Base-by-base conservation (phyloP, 2,888 invertebrate genomes). In the Meta bourneti region DNA sequence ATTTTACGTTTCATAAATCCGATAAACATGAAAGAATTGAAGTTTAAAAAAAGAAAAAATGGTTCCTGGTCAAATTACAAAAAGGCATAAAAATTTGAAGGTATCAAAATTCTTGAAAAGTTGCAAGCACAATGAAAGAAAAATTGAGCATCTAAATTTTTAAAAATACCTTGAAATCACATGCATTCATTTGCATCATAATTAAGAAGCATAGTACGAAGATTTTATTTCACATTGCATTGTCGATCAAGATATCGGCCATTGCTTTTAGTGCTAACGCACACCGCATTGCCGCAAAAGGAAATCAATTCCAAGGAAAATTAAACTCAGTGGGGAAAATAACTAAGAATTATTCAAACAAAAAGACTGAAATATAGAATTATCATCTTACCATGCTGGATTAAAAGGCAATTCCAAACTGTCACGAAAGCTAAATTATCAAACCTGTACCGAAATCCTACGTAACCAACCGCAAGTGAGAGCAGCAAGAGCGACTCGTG, bases 251-350 rank as follows among this genome's bases (percentile, higher is more conserved):
- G 75, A 84, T 54, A 84, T 81, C 92, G 80, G 84, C 85, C 85
- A 85, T 81, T 80, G 75, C 81, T 81, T 61, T 86, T 71, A 77
- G 89, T 89, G 77, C 71, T 91, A 91, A 87, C 87, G 77, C 48
- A 84, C 84, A 79, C 89, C 92, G 92, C 91, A 91, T 91, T 91
- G 91, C 61, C 91, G 91, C 78, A 91, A 87, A 87, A 48, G 70
- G 77, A 91, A 79, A 71, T 91, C 78, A 77, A 79, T 48, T 48
- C 20, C 52, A 78, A 48, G 52, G 13, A 74, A 80, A 88, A 71
- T 19, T n/a, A 72, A 52, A 87, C 52, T 16, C 49, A 49, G 7
- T 11, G 8, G 49, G 49, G 77, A 16, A 77, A 51, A 49, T 48
- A n/a, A 13, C n/a, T 34, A 2, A 4, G n/a, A 80, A 34, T 80